Percentiles rank a stretch among this genome's conserved stretches.
These are phyloP conservation scores for Stenchaetothrips biformis DNA, from an alignment of 2,888 invertebrate genomes.

Conservation along the genomic window DNA sequence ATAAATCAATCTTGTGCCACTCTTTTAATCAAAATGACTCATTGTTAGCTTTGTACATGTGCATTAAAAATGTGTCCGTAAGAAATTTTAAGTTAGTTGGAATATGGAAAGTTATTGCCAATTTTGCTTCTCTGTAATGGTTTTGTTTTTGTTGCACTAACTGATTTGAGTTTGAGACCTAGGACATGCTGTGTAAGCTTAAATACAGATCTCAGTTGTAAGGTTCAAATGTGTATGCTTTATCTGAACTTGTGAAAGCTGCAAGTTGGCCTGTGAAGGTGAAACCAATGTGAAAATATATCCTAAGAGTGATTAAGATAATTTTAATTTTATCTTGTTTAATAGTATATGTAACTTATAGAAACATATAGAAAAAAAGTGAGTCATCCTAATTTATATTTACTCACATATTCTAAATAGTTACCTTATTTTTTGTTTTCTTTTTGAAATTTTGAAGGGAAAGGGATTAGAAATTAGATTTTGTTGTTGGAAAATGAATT, in stretches of 20 bases:
- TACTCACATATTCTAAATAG: neutral
- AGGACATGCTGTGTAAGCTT: neutral
- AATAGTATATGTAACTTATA: neutral
- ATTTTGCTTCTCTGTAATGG: no score
- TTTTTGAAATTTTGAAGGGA: neutral
- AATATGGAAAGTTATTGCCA: neutral
- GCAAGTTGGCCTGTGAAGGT: neutral
- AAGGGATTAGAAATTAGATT: neutral
- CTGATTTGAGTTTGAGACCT: no score
- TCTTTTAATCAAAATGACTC: neutral
- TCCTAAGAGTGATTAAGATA: neutral
- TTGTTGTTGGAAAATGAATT: neutral
- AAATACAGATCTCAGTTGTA: neutral
- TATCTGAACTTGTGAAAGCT: neutral
- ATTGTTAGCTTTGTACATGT: neutral
- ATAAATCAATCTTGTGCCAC: neutral
- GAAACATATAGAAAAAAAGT: neutral
- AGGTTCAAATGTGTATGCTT: neutral
- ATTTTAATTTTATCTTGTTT: neutral
- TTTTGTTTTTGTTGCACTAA: no score
- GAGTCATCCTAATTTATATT: neutral
- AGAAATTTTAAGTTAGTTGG: neutral
- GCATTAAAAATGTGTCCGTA: neutral
- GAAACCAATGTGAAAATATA: neutral
- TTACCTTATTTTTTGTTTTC: neutral